Conservation (phyloP, 2,113 vertebrate species). For the Chrysochloris asiatica region DNA sequence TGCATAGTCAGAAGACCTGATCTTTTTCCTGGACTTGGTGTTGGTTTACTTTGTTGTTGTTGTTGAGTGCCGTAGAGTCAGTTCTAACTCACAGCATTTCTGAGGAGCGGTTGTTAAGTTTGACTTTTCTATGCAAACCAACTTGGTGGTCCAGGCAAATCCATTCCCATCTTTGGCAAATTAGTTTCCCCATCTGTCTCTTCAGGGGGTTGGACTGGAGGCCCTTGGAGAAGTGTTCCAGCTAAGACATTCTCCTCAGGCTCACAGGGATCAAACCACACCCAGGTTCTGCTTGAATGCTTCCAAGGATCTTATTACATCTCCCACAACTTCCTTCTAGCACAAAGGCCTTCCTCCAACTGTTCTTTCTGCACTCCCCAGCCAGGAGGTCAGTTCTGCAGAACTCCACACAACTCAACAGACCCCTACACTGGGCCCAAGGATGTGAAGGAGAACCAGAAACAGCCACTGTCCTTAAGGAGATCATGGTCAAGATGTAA, state of each 20-base stretch:
- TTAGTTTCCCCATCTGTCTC: neutral
- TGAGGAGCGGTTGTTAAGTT: too few species aligned
- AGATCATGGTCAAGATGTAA: neutral
- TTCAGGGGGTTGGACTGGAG: neutral
- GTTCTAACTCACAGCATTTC: too few species aligned
- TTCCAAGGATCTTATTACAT: neutral
- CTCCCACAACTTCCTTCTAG: neutral
- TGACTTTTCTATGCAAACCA: too few species aligned
- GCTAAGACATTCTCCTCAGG: neutral
- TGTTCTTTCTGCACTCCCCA: neutral
- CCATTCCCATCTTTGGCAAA: neutral
- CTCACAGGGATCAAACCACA: too few species aligned
- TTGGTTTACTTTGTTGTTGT: neutral
- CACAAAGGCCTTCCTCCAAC: neutral
- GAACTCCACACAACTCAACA: neutral
- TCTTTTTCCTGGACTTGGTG: neutral
- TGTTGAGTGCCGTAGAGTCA: too few species aligned
- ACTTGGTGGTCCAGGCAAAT: too few species aligned
- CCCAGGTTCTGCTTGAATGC: neutral
- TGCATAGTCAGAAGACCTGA: neutral
- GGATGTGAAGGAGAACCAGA: neutral
- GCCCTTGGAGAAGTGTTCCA: neutral
- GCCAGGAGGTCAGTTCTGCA: neutral
- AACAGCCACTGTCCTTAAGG: neutral
- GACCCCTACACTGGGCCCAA: neutral